Percentiles rank a stretch among this genome's conserved stretches.
Evolutionary conservation across 1,140 invertebrate species (phyloP).

Genomic region (Anastatus disparis): DNA sequence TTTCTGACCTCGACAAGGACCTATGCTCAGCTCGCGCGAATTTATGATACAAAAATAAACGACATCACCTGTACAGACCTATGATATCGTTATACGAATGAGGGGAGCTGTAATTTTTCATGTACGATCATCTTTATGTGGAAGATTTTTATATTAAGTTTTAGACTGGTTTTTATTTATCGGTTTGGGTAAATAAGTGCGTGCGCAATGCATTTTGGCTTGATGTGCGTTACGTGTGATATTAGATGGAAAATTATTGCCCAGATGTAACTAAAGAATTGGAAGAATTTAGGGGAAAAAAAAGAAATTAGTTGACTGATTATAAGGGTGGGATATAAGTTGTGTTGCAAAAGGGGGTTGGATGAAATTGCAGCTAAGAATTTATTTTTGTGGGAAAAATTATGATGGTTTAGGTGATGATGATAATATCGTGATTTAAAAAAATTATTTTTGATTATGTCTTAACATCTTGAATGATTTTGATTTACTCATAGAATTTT

Average conservation of each 20-base stretch:
- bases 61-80: not conserved
- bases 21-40: constrained; percentile 2
- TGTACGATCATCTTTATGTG: no score
- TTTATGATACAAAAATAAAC: constrained; percentile 21
- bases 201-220: not conserved
- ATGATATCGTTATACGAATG: no score
- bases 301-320: not conserved
- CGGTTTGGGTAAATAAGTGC: not conserved
- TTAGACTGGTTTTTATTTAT: constrained; percentile 28
- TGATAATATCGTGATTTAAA: no score
- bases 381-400: no score
- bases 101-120: not conserved
- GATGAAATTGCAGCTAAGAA: no score
- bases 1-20: constrained; percentile 25
- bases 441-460: no score
- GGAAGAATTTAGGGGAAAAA: not conserved
- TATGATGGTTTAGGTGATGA: no score
- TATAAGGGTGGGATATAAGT: constrained; percentile 9
- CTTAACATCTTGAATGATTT: no score
- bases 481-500: no score
- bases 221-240: not conserved
- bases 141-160: no score
- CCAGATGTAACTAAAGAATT: no score
- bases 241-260: not conserved
- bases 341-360: no score